These are phyloP conservation scores for Ceratothoa steindachneri DNA, from an alignment of 2,888 invertebrate species.

Conservation along the genomic window DNA sequence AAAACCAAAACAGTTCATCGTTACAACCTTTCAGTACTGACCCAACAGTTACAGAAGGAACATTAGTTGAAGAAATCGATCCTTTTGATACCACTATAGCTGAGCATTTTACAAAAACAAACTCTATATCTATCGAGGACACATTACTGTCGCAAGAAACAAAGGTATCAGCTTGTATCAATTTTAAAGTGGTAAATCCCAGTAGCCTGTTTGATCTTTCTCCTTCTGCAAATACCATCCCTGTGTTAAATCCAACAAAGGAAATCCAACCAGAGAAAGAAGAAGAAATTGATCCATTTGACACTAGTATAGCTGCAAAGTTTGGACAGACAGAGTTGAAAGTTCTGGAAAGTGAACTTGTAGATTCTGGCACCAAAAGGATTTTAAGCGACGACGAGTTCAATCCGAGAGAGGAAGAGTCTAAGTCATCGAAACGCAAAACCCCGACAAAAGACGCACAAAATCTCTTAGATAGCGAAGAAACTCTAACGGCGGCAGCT, in stretches of 20 bases:
- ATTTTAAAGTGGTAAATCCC: background rate
- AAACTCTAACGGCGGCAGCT: constrained; percentile 18
- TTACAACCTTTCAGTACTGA: constrained; percentile 24
- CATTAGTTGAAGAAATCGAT: constrained; percentile 22
- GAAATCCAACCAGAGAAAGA: background rate
- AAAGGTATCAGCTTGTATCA: background rate
- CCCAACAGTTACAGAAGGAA: background rate
- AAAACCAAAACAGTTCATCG: constrained; percentile 29
- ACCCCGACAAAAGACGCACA: constrained; percentile 2
- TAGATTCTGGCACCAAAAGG: constrained; percentile 31
- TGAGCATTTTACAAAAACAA: constrained; percentile 12
- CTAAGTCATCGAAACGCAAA: constrained; percentile 20
- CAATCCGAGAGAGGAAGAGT: constrained; percentile 48
- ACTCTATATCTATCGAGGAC: constrained; percentile 59
- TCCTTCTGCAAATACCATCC: background rate
- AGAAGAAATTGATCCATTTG: constrained; percentile 46
- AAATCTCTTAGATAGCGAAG: constrained; percentile 29
- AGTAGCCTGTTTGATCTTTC: constrained; percentile 3
- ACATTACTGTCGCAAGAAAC: background rate
- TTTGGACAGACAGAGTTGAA: constrained; percentile 73
- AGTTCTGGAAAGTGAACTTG: constrained; percentile 70
- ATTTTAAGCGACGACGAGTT: constrained; percentile 48
- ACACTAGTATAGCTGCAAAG: constrained; percentile 46
- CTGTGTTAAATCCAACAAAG: background rate
- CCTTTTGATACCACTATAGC: constrained; percentile 25